These are phyloP conservation scores for Micromesistius poutassou DNA, from an alignment of 2,797 vertebrate genomes.

Conservation along the genomic window DNA sequence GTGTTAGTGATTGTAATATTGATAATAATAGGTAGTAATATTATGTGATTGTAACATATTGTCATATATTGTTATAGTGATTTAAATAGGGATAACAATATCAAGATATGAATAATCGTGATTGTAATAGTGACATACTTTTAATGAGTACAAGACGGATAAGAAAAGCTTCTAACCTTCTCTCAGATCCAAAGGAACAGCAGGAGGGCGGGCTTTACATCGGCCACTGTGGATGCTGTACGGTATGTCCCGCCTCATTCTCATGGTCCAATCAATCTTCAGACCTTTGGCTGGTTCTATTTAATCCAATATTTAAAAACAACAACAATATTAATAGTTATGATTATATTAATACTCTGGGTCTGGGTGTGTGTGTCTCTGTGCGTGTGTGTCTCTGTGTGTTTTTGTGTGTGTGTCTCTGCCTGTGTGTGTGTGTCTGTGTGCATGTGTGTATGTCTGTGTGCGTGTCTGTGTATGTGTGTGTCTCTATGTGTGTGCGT, in stretches of 20 bases:
- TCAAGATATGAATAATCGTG: not conserved
- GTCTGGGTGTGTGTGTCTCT: slow-evolving; percentile 10
- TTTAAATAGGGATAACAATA: no score
- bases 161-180: not conserved
- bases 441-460: no score
- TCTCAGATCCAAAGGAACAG: not conserved
- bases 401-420: no score
- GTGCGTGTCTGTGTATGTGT: slow-evolving; percentile 3
- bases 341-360: not conserved
- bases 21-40: not conserved
- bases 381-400: no score
- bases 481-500: slow-evolving; percentile 1
- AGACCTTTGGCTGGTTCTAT: not conserved
- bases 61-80: not conserved
- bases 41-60: not conserved
- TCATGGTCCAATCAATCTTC: not conserved
- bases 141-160: not conserved
- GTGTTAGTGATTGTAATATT: not conserved
- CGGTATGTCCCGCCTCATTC: not conserved
- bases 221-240: not conserved
- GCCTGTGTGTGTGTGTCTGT: slow-evolving; percentile 3
- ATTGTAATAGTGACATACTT: not conserved
- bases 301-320: not conserved
- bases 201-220: not conserved
- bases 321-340: not conserved